These are phyloP conservation scores for Oceanodroma tethys DNA, from an alignment of 2,113 vertebrate species.

Conservation along the genomic window DNA sequence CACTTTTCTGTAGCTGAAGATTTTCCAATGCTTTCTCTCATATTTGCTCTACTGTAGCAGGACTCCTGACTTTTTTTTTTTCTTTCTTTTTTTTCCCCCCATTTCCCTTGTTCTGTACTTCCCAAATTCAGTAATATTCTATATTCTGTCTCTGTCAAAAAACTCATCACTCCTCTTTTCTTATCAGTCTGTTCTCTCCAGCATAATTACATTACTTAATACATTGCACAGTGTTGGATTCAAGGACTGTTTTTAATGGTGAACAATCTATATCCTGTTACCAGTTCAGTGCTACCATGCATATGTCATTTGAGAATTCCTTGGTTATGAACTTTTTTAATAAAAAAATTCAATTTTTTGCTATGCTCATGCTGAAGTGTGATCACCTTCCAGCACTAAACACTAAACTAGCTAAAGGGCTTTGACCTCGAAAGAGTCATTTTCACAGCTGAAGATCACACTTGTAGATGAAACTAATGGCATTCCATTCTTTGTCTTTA, in stretches of 20 bases:
- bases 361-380: neutral
- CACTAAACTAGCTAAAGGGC: neutral
- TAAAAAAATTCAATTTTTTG: neutral
- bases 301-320: neutral
- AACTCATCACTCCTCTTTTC: neutral
- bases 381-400: neutral
- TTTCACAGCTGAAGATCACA: neutral
- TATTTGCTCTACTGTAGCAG: neutral
- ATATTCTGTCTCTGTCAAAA: neutral
- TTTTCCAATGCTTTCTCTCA: neutral
- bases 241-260: neutral
- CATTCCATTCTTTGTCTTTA: neutral
- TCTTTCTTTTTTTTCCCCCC: rapidly evolving
- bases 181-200: neutral
- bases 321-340: neutral
- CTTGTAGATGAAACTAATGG: neutral
- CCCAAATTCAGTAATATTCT: neutral
- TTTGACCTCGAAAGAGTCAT: neutral
- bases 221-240: neutral
- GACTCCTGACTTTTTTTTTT: neutral
- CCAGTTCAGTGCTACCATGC: neutral
- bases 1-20: neutral
- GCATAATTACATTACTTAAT: neutral
- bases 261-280: neutral
- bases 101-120: neutral